Conservation (phyloP, 2,797 vertebrate genomes). For the Steatocranus sp. region DNA sequence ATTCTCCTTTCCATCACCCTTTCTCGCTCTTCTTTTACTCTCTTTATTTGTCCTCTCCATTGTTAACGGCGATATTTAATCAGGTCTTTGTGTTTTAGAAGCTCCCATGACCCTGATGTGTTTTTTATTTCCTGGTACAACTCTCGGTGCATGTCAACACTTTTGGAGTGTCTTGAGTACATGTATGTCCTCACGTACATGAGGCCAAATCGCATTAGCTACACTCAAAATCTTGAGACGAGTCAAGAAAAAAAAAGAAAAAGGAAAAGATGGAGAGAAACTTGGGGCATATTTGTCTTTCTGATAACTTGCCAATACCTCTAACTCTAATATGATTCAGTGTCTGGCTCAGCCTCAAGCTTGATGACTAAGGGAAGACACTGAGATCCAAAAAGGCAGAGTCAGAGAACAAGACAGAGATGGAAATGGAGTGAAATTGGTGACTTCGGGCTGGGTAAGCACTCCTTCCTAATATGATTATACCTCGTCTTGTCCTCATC, state of each 20-base stretch:
- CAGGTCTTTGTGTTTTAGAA: constrained; percentile 13
- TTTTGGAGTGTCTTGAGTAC: not conserved
- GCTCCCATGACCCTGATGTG: not conserved
- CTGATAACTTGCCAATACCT: constrained; percentile 40
- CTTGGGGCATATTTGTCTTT: constrained; percentile 3
- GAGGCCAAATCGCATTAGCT: not conserved
- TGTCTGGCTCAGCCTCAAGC: constrained; percentile 39
- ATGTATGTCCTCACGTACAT: not conserved
- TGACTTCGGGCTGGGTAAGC: not conserved
- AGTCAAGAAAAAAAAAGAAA: not conserved
- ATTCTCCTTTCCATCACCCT: not conserved
- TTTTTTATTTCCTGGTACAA: constrained; percentile 14
- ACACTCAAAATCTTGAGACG: not conserved
- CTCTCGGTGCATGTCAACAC: not conserved
- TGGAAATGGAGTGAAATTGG: constrained; percentile 36
- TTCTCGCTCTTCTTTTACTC: not conserved
- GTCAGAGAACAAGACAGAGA: constrained; percentile 15
- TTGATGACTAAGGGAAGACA: constrained; percentile 45
- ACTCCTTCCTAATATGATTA: constrained; percentile 45
- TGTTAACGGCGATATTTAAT: constrained; percentile 22
- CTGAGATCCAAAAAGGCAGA: constrained; percentile 31
- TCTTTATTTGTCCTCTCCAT: not conserved
- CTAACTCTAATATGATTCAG: constrained; percentile 42
- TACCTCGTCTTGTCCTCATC: constrained; percentile 29
- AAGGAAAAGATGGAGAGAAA: not conserved